Evolutionary conservation across 2,113 vertebrate genomes (phyloP).

Genomic region (Siniperca knerii): DNA sequence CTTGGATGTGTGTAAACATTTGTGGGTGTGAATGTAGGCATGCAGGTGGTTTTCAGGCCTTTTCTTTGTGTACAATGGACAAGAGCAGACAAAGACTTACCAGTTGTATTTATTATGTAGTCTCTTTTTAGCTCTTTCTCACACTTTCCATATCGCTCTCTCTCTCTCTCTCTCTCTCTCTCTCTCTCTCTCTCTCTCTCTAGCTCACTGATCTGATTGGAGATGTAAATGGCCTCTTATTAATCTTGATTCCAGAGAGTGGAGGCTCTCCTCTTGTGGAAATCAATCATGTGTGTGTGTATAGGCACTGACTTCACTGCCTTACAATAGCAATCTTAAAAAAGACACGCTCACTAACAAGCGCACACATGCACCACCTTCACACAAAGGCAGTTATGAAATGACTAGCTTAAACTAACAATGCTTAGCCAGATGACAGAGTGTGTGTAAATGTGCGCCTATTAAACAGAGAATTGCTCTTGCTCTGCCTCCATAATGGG

Average conservation of each 20-base stretch:
- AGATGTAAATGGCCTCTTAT: conserved; percentile 80
- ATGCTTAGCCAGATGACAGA: conserved; percentile 60
- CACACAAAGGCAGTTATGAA: conserved; percentile 66
- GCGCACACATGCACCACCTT: conserved; percentile 32
- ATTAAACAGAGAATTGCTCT: conserved; percentile 70
- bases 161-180: neutral
- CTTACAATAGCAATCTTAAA: conserved; percentile 43
- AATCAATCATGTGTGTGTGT: conserved; percentile 67
- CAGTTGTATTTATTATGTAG: conserved; percentile 20
- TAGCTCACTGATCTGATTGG: conserved; percentile 64
- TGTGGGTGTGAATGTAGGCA: conserved; percentile 14
- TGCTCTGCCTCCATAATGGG: conserved; percentile 65
- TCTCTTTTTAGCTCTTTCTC: conserved; percentile 6
- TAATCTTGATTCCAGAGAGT: conserved; percentile 77
- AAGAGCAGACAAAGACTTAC: conserved; percentile 37
- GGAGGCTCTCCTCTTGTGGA: conserved; percentile 70
- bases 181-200: neutral
- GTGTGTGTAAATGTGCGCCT: conserved; percentile 57
- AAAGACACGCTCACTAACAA: conserved; percentile 12
- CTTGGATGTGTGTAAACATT: neutral
- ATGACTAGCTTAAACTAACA: conserved; percentile 70
- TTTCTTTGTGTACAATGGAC: conserved; percentile 24
- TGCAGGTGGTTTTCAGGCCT: conserved; percentile 26
- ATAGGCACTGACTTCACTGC: neutral
- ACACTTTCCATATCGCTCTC: neutral